Evolutionary conservation across 2,113 vertebrate genomes (phyloP), one percentile per base, ranked within the genome.

Genomic region (Ameiurus melas): DNA sequence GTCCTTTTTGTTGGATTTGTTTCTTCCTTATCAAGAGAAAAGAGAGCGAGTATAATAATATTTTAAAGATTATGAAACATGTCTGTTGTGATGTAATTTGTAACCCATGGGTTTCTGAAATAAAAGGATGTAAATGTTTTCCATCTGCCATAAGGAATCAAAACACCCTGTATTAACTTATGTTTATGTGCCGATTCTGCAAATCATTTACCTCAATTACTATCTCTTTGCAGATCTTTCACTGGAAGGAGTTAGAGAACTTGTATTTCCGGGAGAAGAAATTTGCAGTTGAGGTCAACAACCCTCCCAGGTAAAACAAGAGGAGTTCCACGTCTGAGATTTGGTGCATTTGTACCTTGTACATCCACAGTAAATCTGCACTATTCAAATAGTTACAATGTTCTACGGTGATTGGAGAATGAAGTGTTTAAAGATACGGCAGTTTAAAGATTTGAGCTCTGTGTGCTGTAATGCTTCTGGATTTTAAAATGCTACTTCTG

Each of bases 201-300:
- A 19, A 83, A 60, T 60, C 84, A 12, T 86, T 57, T n/a, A 19
- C n/a, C 58, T 20, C 83, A 66, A 83, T 86, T 20, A n/a, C 60
- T 68, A 66, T 3, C 62, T 89, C 6, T 90, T 57, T 92, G 77
- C 75, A 99, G 98, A 93, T 99, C 92, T 99, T 98, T 94, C 97
- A 97, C 91, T 99, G 98, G 98, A 99, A 99, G 88, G 98, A 99
- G 93, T 94, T 99, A 91, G 98, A 99, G 95, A 99, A 99, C 88
- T 95, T 99, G 90, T 99, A 99, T 94, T 99, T 99, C 93, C 97
- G 98, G 64, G 98, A 99, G 92, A 99, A 99, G 95, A 99, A 99
- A 55, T 99, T 99, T 95, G 97, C 98, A 3, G 98, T 99, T 85
- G 98, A 99, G 93, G 98, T 99, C 25, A 98, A 99, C 2, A 97